Conservation (phyloP, 2,797 vertebrate species). For the Sebastes diaconus region DNA sequence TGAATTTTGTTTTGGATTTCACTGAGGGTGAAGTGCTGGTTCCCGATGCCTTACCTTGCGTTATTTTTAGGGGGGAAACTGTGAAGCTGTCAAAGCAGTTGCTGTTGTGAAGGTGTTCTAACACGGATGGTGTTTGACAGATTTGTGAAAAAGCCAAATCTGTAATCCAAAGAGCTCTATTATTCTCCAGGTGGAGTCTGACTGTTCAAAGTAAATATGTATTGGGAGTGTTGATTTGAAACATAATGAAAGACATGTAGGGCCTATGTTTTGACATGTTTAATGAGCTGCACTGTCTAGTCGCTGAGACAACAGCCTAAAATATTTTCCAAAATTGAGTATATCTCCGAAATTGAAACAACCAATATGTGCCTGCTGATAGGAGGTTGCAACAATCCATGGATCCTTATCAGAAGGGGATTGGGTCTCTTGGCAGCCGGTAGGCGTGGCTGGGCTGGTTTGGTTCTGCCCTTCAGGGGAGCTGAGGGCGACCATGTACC, state of each 20-base stretch:
- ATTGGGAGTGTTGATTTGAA: not conserved
- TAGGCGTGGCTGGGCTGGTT: not conserved
- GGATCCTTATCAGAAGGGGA: not conserved
- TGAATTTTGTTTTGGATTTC: not conserved
- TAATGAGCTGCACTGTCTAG: not conserved
- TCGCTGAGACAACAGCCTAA: not conserved
- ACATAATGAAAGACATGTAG: not conserved
- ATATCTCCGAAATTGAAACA: not conserved
- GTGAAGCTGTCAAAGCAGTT: not conserved
- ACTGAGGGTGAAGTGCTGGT: not conserved
- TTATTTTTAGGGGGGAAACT: not conserved
- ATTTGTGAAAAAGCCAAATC: not conserved
- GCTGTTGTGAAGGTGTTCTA: not conserved
- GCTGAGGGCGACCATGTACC: not conserved
- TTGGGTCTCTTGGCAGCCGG: not conserved
- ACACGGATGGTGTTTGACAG: not conserved
- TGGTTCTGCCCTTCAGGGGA: conserved; percentile 7
- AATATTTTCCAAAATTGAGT: not conserved
- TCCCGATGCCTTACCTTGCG: not conserved
- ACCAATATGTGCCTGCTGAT: not conserved
- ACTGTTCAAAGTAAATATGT: no score
- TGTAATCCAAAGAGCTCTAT: not conserved
- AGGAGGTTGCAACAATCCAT: not conserved
- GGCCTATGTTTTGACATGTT: not conserved
- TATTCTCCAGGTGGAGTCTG: not conserved